A percentile compares a stretch with the other conserved stretches of the same genome.
phyloP scores from a whole-genome alignment of 2,888 invertebrate species.

The Lobophora halterata region DNA sequence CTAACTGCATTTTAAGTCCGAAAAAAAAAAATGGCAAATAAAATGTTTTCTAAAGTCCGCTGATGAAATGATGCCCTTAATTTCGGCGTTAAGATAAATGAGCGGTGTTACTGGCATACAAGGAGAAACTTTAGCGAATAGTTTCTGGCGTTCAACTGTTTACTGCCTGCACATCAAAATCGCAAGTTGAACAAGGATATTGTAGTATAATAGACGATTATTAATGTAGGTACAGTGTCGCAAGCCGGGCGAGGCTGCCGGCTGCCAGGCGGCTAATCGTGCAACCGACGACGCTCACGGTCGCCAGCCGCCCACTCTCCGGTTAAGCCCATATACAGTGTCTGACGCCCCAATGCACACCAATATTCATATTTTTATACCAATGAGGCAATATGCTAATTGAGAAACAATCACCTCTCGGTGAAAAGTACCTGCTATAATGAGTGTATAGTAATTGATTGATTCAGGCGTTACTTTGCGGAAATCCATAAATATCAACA shows the following conservation, averaged over 20 bases:
- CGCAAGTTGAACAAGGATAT: slow-evolving; percentile 28
- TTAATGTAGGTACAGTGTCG: slow-evolving; percentile 64
- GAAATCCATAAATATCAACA: too few relatives aligned
- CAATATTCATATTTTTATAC: slow-evolving; percentile 72
- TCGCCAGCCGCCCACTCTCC: slow-evolving; percentile 75
- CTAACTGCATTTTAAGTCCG: too few relatives aligned
- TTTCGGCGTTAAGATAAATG: slow-evolving; percentile 20
- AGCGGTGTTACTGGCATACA: slow-evolving; percentile 21
- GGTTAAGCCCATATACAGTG: slow-evolving; percentile 75
- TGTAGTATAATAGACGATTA: slow-evolving; percentile 50
- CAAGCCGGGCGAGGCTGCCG: slow-evolving; percentile 54
- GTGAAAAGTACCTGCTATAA: slow-evolving; percentile 1
- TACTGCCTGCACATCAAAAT: slow-evolving; percentile 28
- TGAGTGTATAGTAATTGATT: too few relatives aligned
- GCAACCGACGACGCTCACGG: slow-evolving; percentile 68
- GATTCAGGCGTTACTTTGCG: too few relatives aligned
- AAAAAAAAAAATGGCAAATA: too few relatives aligned
- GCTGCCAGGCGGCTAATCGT: slow-evolving; percentile 57
- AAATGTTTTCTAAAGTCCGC: too few relatives aligned
- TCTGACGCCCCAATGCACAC: slow-evolving; percentile 60
- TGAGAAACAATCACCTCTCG: slow-evolving; percentile 50
- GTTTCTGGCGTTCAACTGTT: slow-evolving; percentile 18
- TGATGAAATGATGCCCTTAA: slow-evolving; percentile 25
- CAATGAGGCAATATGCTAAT: slow-evolving; percentile 64
- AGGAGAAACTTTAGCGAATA: slow-evolving; percentile 14